phyloP scores from a whole-genome alignment of 2,888 invertebrate species.

The Caradrina kadenii region DNA sequence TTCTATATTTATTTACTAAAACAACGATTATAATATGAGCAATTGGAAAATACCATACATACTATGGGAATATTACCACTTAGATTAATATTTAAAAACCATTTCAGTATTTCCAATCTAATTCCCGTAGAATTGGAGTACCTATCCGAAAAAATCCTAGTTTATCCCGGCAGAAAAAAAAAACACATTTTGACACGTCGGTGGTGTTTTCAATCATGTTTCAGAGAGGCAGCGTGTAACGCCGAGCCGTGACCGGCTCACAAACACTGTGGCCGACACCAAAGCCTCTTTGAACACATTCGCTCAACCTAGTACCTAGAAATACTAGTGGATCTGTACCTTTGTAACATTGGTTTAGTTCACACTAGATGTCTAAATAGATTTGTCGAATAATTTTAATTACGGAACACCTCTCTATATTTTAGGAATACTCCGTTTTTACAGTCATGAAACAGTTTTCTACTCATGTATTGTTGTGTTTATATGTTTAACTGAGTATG shows the following conservation, averaged over 20 bases:
- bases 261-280: slow-evolving; percentile 78
- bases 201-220: slow-evolving; percentile 64
- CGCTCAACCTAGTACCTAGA: slow-evolving; percentile 64
- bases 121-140: slow-evolving; percentile 10
- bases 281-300: slow-evolving; percentile 84
- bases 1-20: too few relatives aligned
- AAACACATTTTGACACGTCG: slow-evolving; percentile 40
- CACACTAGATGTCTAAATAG: slow-evolving; percentile 12
- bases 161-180: slow-evolving; percentile 26
- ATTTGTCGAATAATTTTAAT: slow-evolving; percentile 33
- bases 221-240: slow-evolving; percentile 37
- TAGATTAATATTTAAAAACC: background rate
- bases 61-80: background rate
- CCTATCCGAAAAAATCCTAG: slow-evolving; percentile 24
- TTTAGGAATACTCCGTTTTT: too few relatives aligned
- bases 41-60: background rate
- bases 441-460: too few relatives aligned
- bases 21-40: too few relatives aligned
- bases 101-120: slow-evolving; percentile 16
- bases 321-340: slow-evolving; percentile 68
- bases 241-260: slow-evolving; percentile 59
- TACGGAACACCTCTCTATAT: slow-evolving; percentile 2
- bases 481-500: too few relatives aligned
- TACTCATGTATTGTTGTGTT: too few relatives aligned
- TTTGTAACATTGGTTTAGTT: slow-evolving; percentile 62